Conservation (phyloP, 1,140 invertebrate species). For the Lasioglossum baleicum region DNA sequence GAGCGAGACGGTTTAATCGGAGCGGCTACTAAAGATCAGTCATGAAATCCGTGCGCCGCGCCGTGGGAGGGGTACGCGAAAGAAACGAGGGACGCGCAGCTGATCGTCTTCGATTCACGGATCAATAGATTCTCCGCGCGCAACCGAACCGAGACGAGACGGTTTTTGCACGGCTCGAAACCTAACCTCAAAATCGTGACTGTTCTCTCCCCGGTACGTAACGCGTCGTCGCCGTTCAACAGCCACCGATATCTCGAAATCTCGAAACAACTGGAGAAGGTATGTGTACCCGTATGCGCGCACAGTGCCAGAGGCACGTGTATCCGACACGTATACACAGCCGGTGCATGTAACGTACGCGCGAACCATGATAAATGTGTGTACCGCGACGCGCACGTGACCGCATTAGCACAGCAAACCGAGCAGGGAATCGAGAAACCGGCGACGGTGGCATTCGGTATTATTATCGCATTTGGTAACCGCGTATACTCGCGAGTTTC, state of each 20-base stretch:
- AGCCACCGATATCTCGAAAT: constrained; percentile 28
- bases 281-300: constrained; percentile 7
- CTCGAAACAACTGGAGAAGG: constrained; percentile 13
- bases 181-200: constrained; percentile 40
- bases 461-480: constrained; percentile 22
- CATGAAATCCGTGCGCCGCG: constrained; percentile 21
- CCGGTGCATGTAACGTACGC: background rate
- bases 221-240: too few relatives aligned
- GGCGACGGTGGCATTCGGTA: background rate
- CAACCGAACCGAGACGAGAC: constrained; percentile 32
- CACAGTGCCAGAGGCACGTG: constrained; percentile 22
- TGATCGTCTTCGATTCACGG: constrained; percentile 50
- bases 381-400: constrained; percentile 40
- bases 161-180: too few relatives aligned
- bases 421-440: constrained; percentile 27
- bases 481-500: constrained; percentile 13
- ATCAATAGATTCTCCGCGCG: constrained; percentile 46
- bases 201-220: background rate
- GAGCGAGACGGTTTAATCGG: constrained; percentile 49
- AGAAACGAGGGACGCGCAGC: background rate
- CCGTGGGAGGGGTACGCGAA: constrained; percentile 10
- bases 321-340: constrained; percentile 18
- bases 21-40: constrained; percentile 44
- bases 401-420: constrained; percentile 19
- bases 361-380: constrained; percentile 34